These are phyloP conservation scores for Augochlorella aurata DNA, from an alignment of 2,888 invertebrate genomes.

Conservation along the genomic window DNA sequence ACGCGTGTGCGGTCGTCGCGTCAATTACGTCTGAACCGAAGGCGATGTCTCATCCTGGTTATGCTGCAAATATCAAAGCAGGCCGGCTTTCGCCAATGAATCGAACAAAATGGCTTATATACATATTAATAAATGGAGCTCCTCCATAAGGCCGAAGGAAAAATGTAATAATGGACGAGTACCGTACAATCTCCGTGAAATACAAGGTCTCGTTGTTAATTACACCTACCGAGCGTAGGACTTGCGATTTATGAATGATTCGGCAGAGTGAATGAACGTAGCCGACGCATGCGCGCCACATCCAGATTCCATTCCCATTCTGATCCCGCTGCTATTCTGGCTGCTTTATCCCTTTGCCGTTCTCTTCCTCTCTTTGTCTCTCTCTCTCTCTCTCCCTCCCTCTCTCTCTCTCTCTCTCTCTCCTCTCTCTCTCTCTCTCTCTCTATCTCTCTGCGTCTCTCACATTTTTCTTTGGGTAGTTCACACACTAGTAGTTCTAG, in stretches of 20 bases:
- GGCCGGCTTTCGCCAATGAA: constrained; percentile 12
- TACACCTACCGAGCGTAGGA: constrained; percentile 23
- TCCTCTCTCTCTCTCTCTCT: not conserved
- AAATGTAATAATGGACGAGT: constrained; percentile 4
- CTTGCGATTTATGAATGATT: constrained; percentile 62
- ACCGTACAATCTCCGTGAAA: not conserved
- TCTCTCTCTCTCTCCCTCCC: not conserved
- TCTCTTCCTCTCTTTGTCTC: not conserved
- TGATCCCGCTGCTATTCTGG: constrained; percentile 56
- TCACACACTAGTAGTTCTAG: constrained; percentile 20
- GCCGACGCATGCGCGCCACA: constrained; percentile 59
- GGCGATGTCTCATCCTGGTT: constrained; percentile 37
- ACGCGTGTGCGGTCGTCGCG: constrained; percentile 60
- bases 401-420: not conserved
- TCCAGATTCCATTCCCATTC: constrained; percentile 67
- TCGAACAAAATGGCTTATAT: not conserved
- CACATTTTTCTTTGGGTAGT: not conserved
- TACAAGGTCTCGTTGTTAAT: constrained; percentile 24
- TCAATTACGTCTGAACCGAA: constrained; percentile 58
- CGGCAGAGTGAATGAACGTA: constrained; percentile 66
- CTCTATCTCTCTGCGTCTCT: not conserved
- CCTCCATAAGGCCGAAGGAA: not conserved
- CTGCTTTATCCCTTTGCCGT: constrained; percentile 47
- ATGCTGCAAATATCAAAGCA: constrained; percentile 17
- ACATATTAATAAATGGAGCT: not conserved